Conservation (phyloP, 1,140 invertebrate genomes). For the Drosophila carrolli region DNA sequence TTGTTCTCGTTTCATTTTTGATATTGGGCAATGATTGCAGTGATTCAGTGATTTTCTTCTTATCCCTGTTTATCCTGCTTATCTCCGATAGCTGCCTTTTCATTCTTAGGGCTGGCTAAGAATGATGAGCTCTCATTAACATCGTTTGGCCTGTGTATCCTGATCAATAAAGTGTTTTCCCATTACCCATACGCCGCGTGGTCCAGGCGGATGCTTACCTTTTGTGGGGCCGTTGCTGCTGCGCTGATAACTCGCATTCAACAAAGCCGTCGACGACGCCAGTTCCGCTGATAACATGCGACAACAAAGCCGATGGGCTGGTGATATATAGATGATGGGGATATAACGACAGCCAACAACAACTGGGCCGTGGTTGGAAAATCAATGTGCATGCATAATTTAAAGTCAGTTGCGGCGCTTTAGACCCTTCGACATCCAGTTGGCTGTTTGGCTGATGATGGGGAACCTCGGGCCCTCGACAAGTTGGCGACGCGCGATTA, state of each 20-base stretch:
- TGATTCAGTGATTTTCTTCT: not conserved
- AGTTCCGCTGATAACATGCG: slow-evolving; percentile 79
- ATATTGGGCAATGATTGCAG: too few relatives aligned
- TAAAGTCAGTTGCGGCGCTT: slow-evolving; percentile 72
- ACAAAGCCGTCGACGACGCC: slow-evolving; percentile 71
- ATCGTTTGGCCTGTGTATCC: slow-evolving; percentile 5
- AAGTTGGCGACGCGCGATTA: slow-evolving; percentile 34
- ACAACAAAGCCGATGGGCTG: slow-evolving; percentile 59
- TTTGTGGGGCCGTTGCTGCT: slow-evolving; percentile 71
- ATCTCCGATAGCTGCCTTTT: not conserved
- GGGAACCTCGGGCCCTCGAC: slow-evolving; percentile 16
- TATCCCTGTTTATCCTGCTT: not conserved
- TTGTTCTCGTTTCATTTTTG: too few relatives aligned
- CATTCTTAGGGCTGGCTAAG: not conserved
- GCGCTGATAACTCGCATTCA: slow-evolving; percentile 79
- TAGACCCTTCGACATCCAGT: slow-evolving; percentile 21
- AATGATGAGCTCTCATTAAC: slow-evolving; percentile 13
- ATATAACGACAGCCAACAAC: slow-evolving; percentile 29
- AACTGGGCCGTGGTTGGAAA: slow-evolving; percentile 56
- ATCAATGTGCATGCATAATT: slow-evolving; percentile 81
- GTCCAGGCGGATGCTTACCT: slow-evolving; percentile 54
- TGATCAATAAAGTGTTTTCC: slow-evolving; percentile 20
- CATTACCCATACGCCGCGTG: slow-evolving; percentile 25
- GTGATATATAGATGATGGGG: slow-evolving; percentile 44
- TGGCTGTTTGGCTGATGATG: not conserved